These are phyloP conservation scores for Sparidentex hasta DNA, from an alignment of 2,797 vertebrate species.

Conservation along the genomic window DNA sequence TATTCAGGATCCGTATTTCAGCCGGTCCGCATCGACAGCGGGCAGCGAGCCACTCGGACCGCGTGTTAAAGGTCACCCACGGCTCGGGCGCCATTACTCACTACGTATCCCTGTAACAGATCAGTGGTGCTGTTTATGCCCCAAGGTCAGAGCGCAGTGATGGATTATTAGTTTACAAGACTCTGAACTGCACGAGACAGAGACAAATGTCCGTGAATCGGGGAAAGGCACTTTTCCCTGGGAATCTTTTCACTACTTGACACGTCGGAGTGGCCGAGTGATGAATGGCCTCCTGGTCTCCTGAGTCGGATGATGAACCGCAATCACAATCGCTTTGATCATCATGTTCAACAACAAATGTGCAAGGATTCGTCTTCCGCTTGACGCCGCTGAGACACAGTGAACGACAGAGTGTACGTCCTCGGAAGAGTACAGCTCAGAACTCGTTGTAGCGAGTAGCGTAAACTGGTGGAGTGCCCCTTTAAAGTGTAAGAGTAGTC, in stretches of 20 bases:
- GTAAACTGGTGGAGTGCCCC: neutral
- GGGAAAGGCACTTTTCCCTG: constrained; percentile 47
- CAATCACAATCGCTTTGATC: constrained; percentile 32
- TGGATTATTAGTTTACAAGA: constrained; percentile 76
- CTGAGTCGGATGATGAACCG: constrained; percentile 40
- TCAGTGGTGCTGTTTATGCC: constrained; percentile 63
- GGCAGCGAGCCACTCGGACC: constrained; percentile 17
- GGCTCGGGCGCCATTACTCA: constrained; percentile 59
- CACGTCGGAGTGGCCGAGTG: constrained; percentile 52
- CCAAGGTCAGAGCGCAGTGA: constrained; percentile 79
- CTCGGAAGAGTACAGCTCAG: neutral
- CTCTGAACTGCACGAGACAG: constrained; percentile 63
- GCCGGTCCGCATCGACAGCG: constrained; percentile 22
- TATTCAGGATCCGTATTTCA: constrained; percentile 38
- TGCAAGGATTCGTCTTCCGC: constrained; percentile 20
- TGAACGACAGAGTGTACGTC: neutral
- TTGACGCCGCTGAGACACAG: neutral
- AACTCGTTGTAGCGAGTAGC: no score
- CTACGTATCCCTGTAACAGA: constrained; percentile 52
- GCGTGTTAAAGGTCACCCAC: constrained; percentile 49
- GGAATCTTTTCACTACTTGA: constrained; percentile 17
- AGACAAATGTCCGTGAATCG: constrained; percentile 68
- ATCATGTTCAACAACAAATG: neutral
- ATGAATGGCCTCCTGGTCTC: constrained; percentile 51
- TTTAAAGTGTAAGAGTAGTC: neutral